Evolutionary conservation across 2,888 invertebrate species (phyloP), one percentile per base, ranked within the genome.

Genomic region (Nemotelus nigrinus): DNA sequence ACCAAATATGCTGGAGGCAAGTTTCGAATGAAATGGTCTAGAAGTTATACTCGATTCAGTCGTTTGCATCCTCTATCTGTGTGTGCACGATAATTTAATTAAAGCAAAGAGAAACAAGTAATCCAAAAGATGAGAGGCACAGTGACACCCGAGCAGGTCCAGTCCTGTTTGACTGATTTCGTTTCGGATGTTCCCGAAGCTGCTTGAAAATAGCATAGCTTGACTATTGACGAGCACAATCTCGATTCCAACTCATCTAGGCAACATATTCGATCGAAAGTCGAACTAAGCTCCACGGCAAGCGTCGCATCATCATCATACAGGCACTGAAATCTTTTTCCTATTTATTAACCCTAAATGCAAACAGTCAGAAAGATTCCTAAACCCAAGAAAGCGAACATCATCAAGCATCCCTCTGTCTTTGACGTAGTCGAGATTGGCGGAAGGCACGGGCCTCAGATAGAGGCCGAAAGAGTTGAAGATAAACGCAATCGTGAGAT

Each of bases 341-440:
- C 78, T 79, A 78, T 79, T 79, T 79, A 79, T 79, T 79, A 79
- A 79, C 79, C 79, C 78, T 77, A 77, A 79, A 78, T 78, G 77
- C 79, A 79, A 79, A 79, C 79, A 79, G 79, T 78, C 78, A 77
- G 75, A 79, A 79, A 79, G 79, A 79, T 79, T 79, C 65, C 50
- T 50, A 50, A 64, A 71, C 70, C 75, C 79, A 79, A 79, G 79
- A 79, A 79, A 79, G 75, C 78, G 79, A 79, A 79, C 79, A 77
- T 79, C 79, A 78, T 79, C 79, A 79, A 79, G 78, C 78, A 79
- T 78, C 68, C 78, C 75, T 75, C 74, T 78, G 77, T 70, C 75
- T 76, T 76, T 65, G 65, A 64, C 76, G 39, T 47, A 45, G 72
- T 47, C 43, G 63, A 48, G 75, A 63, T 75, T 75, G 50, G 63